A percentile compares a stretch with the other conserved stretches of the same genome.
phyloP scores from a whole-genome alignment of 2,113 vertebrate species.

The Zeus faber region DNA sequence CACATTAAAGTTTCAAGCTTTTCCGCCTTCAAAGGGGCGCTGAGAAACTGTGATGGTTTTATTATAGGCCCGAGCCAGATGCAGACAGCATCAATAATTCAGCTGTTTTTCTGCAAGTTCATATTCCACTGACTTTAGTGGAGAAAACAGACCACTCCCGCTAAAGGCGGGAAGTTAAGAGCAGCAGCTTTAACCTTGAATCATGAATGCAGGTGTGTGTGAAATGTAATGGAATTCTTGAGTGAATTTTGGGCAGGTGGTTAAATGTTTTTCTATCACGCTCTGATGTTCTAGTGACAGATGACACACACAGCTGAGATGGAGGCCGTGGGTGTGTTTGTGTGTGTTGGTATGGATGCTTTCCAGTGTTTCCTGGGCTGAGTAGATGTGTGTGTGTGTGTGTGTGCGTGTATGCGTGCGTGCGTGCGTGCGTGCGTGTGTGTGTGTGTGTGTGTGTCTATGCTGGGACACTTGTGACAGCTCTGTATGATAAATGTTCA shows the following conservation, averaged over 20 bases:
- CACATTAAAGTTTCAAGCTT: slow-evolving; percentile 5
- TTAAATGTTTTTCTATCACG: not conserved
- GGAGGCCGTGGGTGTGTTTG: slow-evolving; percentile 1
- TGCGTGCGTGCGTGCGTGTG: not conserved
- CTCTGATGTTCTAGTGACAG: not conserved
- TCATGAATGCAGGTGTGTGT: not conserved
- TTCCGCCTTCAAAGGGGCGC: slow-evolving; percentile 1
- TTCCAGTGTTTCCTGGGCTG: no score
- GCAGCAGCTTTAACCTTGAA: not conserved
- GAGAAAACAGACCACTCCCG: not conserved
- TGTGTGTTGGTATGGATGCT: no score
- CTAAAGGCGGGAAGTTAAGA: not conserved
- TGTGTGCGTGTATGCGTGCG: not conserved
- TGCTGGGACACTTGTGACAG: no score
- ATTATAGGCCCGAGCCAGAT: slow-evolving; percentile 2
- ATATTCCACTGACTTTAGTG: not conserved
- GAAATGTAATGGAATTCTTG: slow-evolving; percentile 7
- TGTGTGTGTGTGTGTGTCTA: not conserved
- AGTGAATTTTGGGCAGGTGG: not conserved
- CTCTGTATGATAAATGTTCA: no score
- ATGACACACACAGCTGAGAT: no score
- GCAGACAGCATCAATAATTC: slow-evolving; percentile 13
- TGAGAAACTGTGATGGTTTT: not conserved
- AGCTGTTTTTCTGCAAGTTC: slow-evolving; percentile 7
- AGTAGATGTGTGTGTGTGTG: not conserved